phyloP scores from a whole-genome alignment of 2,113 vertebrate species.

The Gobius niger region DNA sequence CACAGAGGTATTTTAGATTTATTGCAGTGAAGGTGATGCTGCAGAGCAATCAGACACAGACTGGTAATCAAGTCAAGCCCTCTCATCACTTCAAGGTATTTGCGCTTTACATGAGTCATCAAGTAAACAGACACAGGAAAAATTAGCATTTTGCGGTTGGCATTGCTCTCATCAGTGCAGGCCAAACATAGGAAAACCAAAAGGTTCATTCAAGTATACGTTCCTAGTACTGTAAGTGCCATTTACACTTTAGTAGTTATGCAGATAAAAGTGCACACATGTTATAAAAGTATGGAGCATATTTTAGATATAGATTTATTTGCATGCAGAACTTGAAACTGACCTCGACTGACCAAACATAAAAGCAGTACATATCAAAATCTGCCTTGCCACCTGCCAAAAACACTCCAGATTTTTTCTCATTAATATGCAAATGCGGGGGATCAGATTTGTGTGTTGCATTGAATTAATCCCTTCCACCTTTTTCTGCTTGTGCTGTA shows the following conservation, averaged over 20 bases:
- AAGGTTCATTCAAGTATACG: no score
- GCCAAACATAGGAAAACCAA: no score
- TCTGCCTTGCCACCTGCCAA: slow-evolving; percentile 68
- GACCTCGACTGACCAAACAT: slow-evolving; percentile 72
- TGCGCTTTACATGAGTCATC: background rate
- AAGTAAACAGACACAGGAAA: background rate
- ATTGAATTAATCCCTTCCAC: slow-evolving; percentile 80
- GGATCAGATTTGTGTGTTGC: slow-evolving; percentile 74
- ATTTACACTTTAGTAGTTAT: no score
- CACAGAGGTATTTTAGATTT: background rate
- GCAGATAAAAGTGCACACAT: no score
- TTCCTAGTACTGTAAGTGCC: no score
- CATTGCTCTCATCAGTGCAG: background rate
- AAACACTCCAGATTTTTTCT: slow-evolving; percentile 70
- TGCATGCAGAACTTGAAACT: slow-evolving; percentile 71
- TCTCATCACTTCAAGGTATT: background rate
- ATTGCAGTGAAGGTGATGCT: background rate
- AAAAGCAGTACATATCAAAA: slow-evolving; percentile 72
- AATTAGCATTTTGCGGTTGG: background rate
- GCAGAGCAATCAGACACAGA: slow-evolving; percentile 5
- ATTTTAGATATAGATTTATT: slow-evolving; percentile 73
- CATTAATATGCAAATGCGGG: slow-evolving; percentile 81
- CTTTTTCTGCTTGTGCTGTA: slow-evolving; percentile 68
- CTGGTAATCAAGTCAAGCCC: background rate
- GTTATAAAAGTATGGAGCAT: slow-evolving; percentile 22